Percentiles rank a stretch among this genome's conserved stretches.
Evolutionary conservation across 2,797 vertebrate genomes (phyloP).

Genomic region (Pteropus rufus): DNA sequence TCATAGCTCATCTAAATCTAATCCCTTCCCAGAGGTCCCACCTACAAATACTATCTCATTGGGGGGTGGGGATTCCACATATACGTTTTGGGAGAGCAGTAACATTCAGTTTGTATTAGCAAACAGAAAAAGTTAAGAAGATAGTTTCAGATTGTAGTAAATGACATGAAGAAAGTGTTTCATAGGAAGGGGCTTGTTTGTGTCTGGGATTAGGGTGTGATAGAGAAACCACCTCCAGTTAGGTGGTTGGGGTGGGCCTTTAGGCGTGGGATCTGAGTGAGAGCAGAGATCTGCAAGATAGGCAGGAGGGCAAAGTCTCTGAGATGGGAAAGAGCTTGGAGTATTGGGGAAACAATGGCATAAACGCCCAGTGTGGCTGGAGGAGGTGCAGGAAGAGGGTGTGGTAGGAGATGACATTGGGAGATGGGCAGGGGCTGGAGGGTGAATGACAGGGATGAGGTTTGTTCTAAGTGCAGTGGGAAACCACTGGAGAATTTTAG

Average conservation of each 20-base stretch:
- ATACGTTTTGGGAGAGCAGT: not conserved
- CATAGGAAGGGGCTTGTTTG: not conserved
- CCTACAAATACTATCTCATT: not conserved
- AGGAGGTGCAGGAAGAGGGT: not conserved
- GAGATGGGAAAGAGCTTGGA: not conserved
- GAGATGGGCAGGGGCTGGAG: not conserved
- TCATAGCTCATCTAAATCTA: not conserved
- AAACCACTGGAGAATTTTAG: not conserved
- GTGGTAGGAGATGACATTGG: not conserved
- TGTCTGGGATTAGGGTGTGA: not conserved
- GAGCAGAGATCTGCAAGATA: not conserved
- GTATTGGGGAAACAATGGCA: no score
- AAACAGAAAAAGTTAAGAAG: not conserved
- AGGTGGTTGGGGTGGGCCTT: not conserved
- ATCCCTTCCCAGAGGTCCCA: not conserved
- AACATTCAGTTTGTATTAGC: not conserved
- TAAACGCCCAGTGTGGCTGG: not conserved
- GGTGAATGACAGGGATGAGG: no score
- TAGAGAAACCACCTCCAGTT: not conserved
- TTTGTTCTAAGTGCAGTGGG: not conserved
- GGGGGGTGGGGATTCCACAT: not conserved
- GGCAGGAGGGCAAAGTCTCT: not conserved
- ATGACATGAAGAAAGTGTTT: not conserved
- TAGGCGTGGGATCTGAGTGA: not conserved
- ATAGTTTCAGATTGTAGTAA: not conserved